phyloP scores from a whole-genome alignment of 2,888 invertebrate genomes.

The Cataglyphis cursor region DNA sequence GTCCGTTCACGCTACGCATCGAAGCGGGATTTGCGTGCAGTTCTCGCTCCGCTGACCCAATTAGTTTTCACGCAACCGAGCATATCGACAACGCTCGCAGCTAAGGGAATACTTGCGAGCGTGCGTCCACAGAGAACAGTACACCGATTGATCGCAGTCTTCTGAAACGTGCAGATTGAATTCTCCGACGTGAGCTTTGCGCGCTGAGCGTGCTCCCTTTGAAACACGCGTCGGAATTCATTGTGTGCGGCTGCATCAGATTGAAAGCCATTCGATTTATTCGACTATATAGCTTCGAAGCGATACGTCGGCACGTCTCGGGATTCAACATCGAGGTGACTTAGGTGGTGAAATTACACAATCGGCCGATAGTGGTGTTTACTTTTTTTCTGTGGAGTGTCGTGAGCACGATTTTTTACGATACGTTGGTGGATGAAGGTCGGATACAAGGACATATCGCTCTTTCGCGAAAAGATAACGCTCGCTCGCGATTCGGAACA shows the following conservation, averaged over 20 bases:
- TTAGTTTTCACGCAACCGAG: constrained; percentile 74
- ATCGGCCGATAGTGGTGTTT: constrained; percentile 29
- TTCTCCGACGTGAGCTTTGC: constrained; percentile 37
- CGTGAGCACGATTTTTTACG: constrained; percentile 6
- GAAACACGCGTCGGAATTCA: constrained; percentile 42
- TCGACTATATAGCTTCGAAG: constrained; percentile 5
- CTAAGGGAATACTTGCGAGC: constrained; percentile 35
- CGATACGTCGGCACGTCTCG: neutral
- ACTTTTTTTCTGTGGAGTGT: constrained; percentile 44
- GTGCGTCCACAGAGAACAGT: constrained; percentile 7
- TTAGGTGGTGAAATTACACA: constrained; percentile 33
- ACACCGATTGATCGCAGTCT: constrained; percentile 35
- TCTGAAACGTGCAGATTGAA: constrained; percentile 47
- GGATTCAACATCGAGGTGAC: constrained; percentile 27
- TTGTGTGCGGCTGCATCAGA: constrained; percentile 23
- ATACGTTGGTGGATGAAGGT: constrained; percentile 17
- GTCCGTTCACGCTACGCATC: constrained; percentile 61
- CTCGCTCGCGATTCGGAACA: constrained; percentile 18
- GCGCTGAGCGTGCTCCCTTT: constrained; percentile 39
- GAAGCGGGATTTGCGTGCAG: constrained; percentile 78
- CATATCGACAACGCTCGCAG: constrained; percentile 47
- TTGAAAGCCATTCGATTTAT: constrained; percentile 30
- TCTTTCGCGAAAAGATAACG: neutral
- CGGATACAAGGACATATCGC: neutral
- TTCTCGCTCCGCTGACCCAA: constrained; percentile 81